Evolutionary conservation across 2,113 vertebrate genomes (phyloP).

Genomic region (Xiphias gladius): DNA sequence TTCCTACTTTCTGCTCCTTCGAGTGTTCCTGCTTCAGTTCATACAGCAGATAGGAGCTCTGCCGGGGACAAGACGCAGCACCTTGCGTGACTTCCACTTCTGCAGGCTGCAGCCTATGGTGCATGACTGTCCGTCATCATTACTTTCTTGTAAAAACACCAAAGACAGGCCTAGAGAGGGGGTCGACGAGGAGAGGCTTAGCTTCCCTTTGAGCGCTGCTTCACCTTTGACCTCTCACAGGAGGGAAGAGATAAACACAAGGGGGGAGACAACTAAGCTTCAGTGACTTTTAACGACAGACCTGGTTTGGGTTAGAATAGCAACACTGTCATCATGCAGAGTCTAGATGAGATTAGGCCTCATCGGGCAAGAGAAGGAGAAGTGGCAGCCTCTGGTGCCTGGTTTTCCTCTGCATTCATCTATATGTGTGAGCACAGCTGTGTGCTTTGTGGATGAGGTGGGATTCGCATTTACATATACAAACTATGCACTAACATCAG

Average conservation of each 20-base stretch:
- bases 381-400: constrained; percentile 24
- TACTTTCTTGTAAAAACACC: constrained; percentile 86
- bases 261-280: constrained; percentile 86
- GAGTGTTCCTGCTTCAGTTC: neutral
- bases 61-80: constrained; percentile 37
- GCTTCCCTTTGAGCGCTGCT: constrained; percentile 80
- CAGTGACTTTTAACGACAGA: constrained; percentile 90
- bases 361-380: constrained; percentile 36
- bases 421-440: constrained; percentile 12
- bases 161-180: constrained; percentile 57
- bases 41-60: neutral
- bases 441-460: neutral
- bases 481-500: neutral
- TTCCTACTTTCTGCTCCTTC: constrained; percentile 10
- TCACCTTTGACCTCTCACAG: constrained; percentile 84
- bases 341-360: constrained; percentile 76
- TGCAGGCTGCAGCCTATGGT: constrained; percentile 63
- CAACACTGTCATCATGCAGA: constrained; percentile 82
- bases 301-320: constrained; percentile 90
- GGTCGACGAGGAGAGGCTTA: constrained; percentile 68
- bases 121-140: constrained; percentile 83
- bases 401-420: constrained; percentile 26
- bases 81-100: constrained; percentile 78
- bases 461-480: neutral
- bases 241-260: constrained; percentile 82